phyloP scores from a whole-genome alignment of 2,888 invertebrate genomes.

The Synanthedon formicaeformis region DNA sequence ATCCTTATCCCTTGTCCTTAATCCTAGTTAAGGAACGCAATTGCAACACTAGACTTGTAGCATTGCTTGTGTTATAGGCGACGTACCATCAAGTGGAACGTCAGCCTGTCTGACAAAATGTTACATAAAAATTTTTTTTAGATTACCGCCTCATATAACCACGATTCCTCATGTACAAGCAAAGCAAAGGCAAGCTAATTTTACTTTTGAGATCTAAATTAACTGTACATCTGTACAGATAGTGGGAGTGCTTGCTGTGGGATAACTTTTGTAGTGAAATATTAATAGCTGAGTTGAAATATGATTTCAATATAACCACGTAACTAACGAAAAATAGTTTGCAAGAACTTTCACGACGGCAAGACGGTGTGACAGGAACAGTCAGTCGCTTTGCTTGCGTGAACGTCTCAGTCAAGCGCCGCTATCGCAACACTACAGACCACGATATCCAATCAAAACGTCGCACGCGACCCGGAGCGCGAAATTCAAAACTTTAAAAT shows the following conservation, averaged over 20 bases:
- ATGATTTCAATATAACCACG: not conserved
- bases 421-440: conserved; percentile 6
- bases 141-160: too few relatives aligned
- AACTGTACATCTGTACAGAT: too few relatives aligned
- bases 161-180: not conserved
- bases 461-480: not conserved
- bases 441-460: not conserved
- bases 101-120: not conserved
- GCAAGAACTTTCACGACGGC: conserved; percentile 10
- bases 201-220: too few relatives aligned
- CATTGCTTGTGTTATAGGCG: not conserved
- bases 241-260: too few relatives aligned
- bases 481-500: not conserved
- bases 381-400: conserved; percentile 25
- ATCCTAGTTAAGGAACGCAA: too few relatives aligned
- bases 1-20: too few relatives aligned
- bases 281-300: too few relatives aligned
- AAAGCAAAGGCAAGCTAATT: too few relatives aligned
- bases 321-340: conserved; percentile 9
- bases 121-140: not conserved
- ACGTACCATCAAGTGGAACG: not conserved
- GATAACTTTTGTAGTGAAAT: too few relatives aligned
- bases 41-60: too few relatives aligned
- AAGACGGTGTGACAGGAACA: conserved; percentile 29
- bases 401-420: conserved; percentile 39